Evolutionary conservation across 1,140 invertebrate species (phyloP).

Genomic region (Drosophila lacertosa): DNA sequence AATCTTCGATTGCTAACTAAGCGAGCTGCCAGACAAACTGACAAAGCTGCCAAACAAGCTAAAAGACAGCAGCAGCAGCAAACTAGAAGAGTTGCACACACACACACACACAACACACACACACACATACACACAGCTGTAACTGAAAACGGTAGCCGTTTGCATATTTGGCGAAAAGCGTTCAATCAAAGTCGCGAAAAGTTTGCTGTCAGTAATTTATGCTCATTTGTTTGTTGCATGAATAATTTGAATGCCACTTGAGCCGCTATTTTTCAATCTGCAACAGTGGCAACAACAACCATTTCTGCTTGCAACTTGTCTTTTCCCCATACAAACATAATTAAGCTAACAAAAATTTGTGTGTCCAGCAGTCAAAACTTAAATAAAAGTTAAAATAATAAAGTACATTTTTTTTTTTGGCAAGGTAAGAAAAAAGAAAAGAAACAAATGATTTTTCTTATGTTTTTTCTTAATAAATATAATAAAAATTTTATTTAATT

Average conservation of each 20-base stretch:
- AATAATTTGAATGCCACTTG: constrained; percentile 72
- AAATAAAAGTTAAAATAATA: too few species aligned
- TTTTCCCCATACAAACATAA: constrained; percentile 28
- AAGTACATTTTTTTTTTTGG: too few species aligned
- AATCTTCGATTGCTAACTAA: constrained; percentile 44
- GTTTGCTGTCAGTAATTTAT: constrained; percentile 73
- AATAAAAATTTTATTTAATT: too few species aligned
- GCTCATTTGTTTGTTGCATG: constrained; percentile 77
- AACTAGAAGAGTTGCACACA: neutral
- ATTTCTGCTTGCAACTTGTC: constrained; percentile 5
- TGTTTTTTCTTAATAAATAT: too few species aligned
- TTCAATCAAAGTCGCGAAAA: constrained; percentile 73
- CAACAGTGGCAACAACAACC: neutral
- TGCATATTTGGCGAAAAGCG: constrained; percentile 53
- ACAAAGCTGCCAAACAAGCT: constrained; percentile 41
- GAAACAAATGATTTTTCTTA: too few species aligned
- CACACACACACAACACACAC: too few species aligned
- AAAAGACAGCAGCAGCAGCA: too few species aligned
- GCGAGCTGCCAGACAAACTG: constrained; percentile 26
- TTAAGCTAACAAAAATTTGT: constrained; percentile 16
- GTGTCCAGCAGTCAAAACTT: neutral
- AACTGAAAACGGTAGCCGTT: constrained; percentile 8
- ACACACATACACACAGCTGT: neutral
- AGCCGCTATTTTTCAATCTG: constrained; percentile 58
- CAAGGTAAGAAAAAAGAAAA: too few species aligned